Conservation (phyloP, 2,797 vertebrate genomes). For the Poliocrania exsul region DNA sequence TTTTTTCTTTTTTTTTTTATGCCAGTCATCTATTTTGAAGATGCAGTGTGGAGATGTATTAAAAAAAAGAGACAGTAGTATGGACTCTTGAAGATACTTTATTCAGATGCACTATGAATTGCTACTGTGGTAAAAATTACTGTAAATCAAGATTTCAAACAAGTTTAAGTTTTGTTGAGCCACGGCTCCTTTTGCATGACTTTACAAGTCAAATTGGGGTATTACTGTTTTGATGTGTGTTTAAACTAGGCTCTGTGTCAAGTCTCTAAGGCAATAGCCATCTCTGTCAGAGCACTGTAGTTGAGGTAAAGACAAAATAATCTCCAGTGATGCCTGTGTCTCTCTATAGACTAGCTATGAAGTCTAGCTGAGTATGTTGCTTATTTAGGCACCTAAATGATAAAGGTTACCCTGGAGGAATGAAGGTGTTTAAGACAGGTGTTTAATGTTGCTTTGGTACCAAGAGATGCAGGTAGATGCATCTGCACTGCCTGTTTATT, state of each 20-base stretch:
- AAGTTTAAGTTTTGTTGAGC: background rate
- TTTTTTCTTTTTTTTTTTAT: background rate
- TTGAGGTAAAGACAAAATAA: background rate
- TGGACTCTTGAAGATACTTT: background rate
- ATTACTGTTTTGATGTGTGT: background rate
- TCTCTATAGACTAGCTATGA: background rate
- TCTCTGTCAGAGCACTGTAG: background rate
- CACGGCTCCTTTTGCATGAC: background rate
- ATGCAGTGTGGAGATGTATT: fast-evolving
- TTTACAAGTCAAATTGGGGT: background rate
- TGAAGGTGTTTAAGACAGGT: background rate
- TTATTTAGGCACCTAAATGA: background rate
- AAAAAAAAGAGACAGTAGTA: background rate
- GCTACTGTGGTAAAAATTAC: background rate
- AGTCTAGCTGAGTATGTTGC: background rate
- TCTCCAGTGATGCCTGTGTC: background rate
- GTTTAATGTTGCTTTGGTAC: background rate
- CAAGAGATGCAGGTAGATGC: background rate
- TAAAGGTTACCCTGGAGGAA: background rate
- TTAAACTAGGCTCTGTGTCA: background rate
- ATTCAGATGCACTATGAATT: background rate
- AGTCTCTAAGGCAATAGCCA: background rate
- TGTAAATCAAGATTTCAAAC: background rate
- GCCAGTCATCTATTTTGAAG: background rate
- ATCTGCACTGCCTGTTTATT: background rate